These are phyloP conservation scores for Vespertilio murinus DNA, from an alignment of 2,797 vertebrate species.

Conservation along the genomic window DNA sequence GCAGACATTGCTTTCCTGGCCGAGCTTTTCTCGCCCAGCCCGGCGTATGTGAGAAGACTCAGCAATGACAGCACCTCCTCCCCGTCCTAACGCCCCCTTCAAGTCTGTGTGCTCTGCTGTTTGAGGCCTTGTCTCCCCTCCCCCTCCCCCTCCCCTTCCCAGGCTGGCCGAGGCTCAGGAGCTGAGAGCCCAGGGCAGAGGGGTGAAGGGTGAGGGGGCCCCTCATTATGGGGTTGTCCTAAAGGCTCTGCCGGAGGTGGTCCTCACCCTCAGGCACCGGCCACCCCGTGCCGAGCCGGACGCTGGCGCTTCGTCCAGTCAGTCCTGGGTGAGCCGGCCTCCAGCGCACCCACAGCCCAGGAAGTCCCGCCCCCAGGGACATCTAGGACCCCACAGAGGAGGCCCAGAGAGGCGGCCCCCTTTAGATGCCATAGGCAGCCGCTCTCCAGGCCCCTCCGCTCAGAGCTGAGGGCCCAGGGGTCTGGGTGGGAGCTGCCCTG, in stretches of 20 bases:
- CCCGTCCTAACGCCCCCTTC: too few relatives aligned
- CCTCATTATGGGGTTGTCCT: neutral
- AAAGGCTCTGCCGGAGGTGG: neutral
- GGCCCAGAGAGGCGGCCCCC: neutral
- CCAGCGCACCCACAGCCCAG: neutral
- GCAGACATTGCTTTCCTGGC: neutral
- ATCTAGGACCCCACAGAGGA: neutral
- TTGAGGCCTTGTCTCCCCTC: neutral
- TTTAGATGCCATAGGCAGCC: neutral
- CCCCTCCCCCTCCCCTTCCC: neutral
- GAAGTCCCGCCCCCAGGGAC: neutral
- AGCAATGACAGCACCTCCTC: neutral
- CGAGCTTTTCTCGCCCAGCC: neutral
- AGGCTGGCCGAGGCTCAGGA: neutral
- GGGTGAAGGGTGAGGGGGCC: fast-evolving
- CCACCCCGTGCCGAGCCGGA: neutral
- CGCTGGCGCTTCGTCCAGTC: neutral
- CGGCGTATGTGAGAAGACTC: neutral
- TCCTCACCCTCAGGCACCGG: neutral
- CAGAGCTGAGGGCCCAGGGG: neutral
- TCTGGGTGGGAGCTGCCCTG: neutral
- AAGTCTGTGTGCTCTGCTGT: neutral
- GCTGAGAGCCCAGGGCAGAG: neutral
- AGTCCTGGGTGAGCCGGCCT: neutral
- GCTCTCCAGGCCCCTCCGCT: neutral